These are phyloP conservation scores for Drosophila mayri DNA, from an alignment of 1,140 invertebrate genomes.

Conservation along the genomic window DNA sequence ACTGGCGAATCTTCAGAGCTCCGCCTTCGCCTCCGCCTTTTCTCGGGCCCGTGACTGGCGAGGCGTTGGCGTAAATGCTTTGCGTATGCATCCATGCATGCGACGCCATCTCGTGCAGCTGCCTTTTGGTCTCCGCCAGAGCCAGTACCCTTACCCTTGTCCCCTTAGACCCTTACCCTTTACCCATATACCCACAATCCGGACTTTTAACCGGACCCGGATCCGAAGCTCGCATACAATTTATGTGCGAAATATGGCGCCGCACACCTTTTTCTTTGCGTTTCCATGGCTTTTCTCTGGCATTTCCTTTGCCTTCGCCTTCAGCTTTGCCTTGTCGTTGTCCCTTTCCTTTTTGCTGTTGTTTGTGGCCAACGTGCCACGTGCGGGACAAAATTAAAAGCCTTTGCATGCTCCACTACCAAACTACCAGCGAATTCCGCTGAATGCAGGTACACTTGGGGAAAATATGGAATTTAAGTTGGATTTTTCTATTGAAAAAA, in stretches of 20 bases:
- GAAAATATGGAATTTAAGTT: neutral
- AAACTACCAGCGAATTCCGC: slow-evolving; percentile 6
- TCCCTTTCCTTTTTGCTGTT: slow-evolving; percentile 13
- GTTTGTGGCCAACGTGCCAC: slow-evolving; percentile 38
- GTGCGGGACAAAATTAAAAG: slow-evolving; percentile 55
- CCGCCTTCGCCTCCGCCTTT: slow-evolving; percentile 5
- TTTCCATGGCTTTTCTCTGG: slow-evolving; percentile 45
- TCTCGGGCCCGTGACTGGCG: slow-evolving; percentile 28
- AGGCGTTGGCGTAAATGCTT: slow-evolving; percentile 73
- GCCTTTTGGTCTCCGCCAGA: slow-evolving; percentile 17
- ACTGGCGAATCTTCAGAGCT: neutral
- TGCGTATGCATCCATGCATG: slow-evolving; percentile 80
- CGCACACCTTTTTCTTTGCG: slow-evolving; percentile 60
- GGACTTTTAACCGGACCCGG: slow-evolving; percentile 23
- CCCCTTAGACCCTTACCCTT: neutral
- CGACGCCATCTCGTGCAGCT: slow-evolving; percentile 62
- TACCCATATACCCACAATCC: slow-evolving; percentile 4
- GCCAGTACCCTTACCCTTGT: neutral
- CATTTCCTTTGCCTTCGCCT: slow-evolving; percentile 26
- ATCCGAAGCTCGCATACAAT: slow-evolving; percentile 66
- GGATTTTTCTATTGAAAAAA: neutral
- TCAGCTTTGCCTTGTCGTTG: slow-evolving; percentile 26
- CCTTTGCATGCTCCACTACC: slow-evolving; percentile 46
- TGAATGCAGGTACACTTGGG: slow-evolving; percentile 23
- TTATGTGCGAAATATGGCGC: slow-evolving; percentile 81